phyloP scores from a whole-genome alignment of 2,113 vertebrate species.

The Lutjanus erythropterus region DNA sequence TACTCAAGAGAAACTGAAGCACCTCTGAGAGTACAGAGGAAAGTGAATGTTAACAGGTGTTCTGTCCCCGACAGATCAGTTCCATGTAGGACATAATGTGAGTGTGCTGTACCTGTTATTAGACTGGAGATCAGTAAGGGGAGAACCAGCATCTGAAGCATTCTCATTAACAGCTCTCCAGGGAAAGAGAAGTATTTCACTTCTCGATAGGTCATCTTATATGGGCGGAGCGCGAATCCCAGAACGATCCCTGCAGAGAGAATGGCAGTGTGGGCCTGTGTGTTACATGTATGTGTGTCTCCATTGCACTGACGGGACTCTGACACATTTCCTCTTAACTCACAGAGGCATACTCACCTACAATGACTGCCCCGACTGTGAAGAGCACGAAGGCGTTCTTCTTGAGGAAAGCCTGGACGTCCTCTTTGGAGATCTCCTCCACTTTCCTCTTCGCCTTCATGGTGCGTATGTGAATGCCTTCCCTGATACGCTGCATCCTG shows the following conservation, averaged over 20 bases:
- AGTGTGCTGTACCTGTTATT: slow-evolving; percentile 90
- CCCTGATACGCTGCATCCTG: slow-evolving; percentile 93
- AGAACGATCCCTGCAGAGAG: slow-evolving; percentile 88
- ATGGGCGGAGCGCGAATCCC: slow-evolving; percentile 91
- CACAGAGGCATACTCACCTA: slow-evolving; percentile 86
- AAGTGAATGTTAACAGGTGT: background rate
- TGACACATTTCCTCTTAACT: background rate
- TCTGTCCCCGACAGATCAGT: background rate
- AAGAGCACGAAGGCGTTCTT: slow-evolving; percentile 97
- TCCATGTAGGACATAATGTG: background rate
- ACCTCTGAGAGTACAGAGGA: background rate
- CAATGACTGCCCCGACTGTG: slow-evolving; percentile 91
- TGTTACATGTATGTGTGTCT: background rate
- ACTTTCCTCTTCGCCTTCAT: slow-evolving; percentile 96
- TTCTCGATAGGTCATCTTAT: slow-evolving; percentile 93
- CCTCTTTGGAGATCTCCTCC: slow-evolving; percentile 94
- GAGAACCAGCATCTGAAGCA: slow-evolving; percentile 97
- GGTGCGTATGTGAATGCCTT: slow-evolving; percentile 93
- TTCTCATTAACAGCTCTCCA: slow-evolving; percentile 96
- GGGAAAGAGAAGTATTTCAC: slow-evolving; percentile 98
- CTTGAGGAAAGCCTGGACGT: slow-evolving; percentile 91
- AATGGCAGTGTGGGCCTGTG: background rate
- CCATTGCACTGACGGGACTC: background rate
- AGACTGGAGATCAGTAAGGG: slow-evolving; percentile 94
- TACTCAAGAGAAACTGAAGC: background rate